A percentile compares a stretch with the other conserved stretches of the same genome.
Conservation (phyloP, 2,888 invertebrate genomes). For the Xylophagus ater region DNA sequence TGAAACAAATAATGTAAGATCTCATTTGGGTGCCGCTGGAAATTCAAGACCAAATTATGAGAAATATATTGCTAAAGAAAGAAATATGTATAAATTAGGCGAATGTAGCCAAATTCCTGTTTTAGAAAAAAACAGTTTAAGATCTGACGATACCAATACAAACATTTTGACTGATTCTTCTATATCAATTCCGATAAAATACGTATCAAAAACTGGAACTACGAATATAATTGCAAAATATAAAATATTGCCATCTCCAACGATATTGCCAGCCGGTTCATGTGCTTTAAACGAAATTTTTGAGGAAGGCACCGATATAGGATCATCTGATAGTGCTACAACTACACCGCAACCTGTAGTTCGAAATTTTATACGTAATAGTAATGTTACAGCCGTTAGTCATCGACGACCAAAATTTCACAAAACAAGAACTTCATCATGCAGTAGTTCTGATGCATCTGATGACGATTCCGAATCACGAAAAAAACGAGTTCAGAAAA, state of each 20-base stretch:
- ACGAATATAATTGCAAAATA: constrained; percentile 39
- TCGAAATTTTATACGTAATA: constrained; percentile 22
- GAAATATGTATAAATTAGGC: too few relatives aligned
- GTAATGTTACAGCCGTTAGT: constrained; percentile 17
- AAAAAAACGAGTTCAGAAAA: constrained; percentile 67
- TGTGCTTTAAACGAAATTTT: constrained; percentile 53
- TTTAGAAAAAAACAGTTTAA: too few relatives aligned
- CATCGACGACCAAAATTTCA: constrained; percentile 57
- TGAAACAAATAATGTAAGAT: constrained; percentile 17
- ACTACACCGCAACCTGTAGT: constrained; percentile 25
- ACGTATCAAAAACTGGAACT: constrained; percentile 26
- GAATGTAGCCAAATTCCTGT: too few relatives aligned
- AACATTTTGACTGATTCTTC: constrained; percentile 41
- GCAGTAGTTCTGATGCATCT: constrained; percentile 89
- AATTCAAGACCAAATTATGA: neutral
- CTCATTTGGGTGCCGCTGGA: constrained; percentile 16
- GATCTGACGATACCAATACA: constrained; percentile 13
- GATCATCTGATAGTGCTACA: constrained; percentile 22
- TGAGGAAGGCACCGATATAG: constrained; percentile 47
- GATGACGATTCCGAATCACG: constrained; percentile 75
- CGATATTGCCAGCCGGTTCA: constrained; percentile 24
- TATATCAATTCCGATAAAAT: constrained; percentile 43
- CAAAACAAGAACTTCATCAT: constrained; percentile 71
- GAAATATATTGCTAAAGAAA: too few relatives aligned
- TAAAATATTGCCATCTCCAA: constrained; percentile 49